phyloP scores from a whole-genome alignment of 2,113 vertebrate species.

The Regulus satrapa region DNA sequence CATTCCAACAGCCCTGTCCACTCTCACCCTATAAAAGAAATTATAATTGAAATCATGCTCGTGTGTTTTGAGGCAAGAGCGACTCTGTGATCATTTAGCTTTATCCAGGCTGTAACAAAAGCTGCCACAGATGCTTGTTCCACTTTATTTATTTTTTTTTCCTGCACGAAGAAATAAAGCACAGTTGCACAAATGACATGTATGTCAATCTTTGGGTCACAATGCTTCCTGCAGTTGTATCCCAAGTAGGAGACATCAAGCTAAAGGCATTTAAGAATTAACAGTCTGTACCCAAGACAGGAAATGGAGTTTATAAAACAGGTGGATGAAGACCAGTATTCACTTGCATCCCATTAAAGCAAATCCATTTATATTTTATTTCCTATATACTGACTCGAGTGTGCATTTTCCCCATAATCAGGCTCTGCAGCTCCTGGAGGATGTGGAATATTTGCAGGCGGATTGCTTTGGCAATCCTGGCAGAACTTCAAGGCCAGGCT shows the following conservation, averaged over 20 bases:
- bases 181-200: constrained; percentile 29
- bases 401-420: not conserved
- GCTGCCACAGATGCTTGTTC: not conserved
- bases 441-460: not conserved
- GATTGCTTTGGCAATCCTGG: not conserved
- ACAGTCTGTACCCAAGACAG: constrained; percentile 7
- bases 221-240: constrained; percentile 22
- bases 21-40: not conserved
- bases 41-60: not conserved
- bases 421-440: not conserved
- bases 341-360: constrained; percentile 18
- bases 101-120: not conserved
- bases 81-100: not conserved
- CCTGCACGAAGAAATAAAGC: not conserved
- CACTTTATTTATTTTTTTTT: not conserved
- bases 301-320: constrained; percentile 36
- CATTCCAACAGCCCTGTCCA: not conserved
- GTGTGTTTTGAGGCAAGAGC: not conserved
- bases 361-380: constrained; percentile 40
- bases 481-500: not conserved
- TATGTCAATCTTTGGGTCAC: constrained; percentile 48
- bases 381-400: not conserved
- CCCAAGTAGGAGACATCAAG: constrained; percentile 14
- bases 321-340: constrained; percentile 25
- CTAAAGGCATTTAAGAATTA: constrained; percentile 52